Evolutionary conservation across 2,797 vertebrate species (phyloP), one percentile per base, ranked within the genome.

Genomic region (Lemur catta): DNA sequence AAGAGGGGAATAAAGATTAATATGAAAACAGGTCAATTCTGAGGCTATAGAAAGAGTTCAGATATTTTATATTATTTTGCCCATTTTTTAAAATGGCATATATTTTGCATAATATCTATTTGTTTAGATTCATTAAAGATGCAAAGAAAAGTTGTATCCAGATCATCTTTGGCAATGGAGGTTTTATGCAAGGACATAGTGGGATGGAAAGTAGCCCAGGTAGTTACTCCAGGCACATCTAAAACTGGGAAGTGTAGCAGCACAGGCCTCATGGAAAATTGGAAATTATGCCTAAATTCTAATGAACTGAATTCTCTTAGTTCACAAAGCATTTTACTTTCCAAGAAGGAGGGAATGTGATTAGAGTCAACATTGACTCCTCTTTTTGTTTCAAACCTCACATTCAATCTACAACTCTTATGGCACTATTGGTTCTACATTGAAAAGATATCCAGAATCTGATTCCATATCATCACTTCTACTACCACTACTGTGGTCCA

Each of bases 61-160:
- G 71, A 75, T 97, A 82, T 67, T 94, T 97, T 38, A 38, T 59
- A 81, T 59, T 94, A 74, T 86, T 88, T 96, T 96, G 8, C 30
- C 11, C 50, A 57, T 79, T 63, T 91, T 89, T 72, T 6, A 15
- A 96, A 95, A 80, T 43, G 33, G 15, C 22, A 90, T 74, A 33
- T 6, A 87, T 14, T 79, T 52, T 89, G 85, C 6, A 6, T 76
- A 84, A 87, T 41, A 87, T 43, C 7, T 81, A n/a, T 90, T 90
- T 80, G 26, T 76, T 81, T 87, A 84, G 33, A 20, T 7, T 93
- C 35, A 41, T 89, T 84, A 94, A 89, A 91, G 69, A 81, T 79
- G 20, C 28, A 87, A 93, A 57, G n/a, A 55, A 72, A 93, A 86
- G 11, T 35, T 63, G 76, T 48, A 59, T 28, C n/a, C 15, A 20